A percentile compares a stretch with the other conserved stretches of the same genome.
Conservation (phyloP, 1,140 invertebrate species). For the Drosophila orena region DNA sequence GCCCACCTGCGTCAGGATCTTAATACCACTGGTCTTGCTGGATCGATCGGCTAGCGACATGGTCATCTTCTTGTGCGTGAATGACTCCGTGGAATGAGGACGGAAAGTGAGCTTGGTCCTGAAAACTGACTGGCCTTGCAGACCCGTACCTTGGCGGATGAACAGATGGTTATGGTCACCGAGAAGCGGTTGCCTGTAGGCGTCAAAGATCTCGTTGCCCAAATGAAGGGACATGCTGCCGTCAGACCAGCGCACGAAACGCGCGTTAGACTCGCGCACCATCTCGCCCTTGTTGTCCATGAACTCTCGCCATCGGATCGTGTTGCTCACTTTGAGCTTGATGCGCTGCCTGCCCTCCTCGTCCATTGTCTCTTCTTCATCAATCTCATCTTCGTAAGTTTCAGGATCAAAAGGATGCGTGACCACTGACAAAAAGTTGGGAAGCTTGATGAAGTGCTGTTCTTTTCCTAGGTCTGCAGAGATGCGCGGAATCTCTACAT, state of each 20-base stretch:
- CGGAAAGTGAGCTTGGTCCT: constrained; percentile 98
- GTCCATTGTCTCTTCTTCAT: constrained; percentile 98
- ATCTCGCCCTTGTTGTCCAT: constrained; percentile 94
- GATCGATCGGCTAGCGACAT: constrained; percentile 98
- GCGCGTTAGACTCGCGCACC: constrained; percentile 96
- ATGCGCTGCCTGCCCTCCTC: constrained; percentile 97
- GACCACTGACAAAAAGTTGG: constrained; percentile 96
- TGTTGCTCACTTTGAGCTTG: constrained; percentile 98
- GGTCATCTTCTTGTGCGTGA: constrained; percentile 99
- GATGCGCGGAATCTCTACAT: constrained; percentile 98
- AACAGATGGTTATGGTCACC: constrained; percentile 98
- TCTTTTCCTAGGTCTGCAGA: constrained; percentile 95
- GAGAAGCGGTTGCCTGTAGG: constrained; percentile 95
- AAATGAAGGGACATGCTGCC: constrained; percentile 98
- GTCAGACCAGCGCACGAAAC: constrained; percentile 98
- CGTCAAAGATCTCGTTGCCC: constrained; percentile 98
- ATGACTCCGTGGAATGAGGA: constrained; percentile 98
- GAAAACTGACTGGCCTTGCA: constrained; percentile 99
- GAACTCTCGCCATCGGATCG: constrained; percentile 96
- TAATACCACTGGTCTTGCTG: constrained; percentile 98
- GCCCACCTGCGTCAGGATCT: constrained; percentile 97
- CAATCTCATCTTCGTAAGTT: constrained; percentile 99
- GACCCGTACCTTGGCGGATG: constrained; percentile 98
- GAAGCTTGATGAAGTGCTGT: constrained; percentile 97
- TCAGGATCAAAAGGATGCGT: constrained; percentile 97